Base-by-base conservation (phyloP, 1,140 invertebrate species). In the Dendrolimus punctatus region DNA sequence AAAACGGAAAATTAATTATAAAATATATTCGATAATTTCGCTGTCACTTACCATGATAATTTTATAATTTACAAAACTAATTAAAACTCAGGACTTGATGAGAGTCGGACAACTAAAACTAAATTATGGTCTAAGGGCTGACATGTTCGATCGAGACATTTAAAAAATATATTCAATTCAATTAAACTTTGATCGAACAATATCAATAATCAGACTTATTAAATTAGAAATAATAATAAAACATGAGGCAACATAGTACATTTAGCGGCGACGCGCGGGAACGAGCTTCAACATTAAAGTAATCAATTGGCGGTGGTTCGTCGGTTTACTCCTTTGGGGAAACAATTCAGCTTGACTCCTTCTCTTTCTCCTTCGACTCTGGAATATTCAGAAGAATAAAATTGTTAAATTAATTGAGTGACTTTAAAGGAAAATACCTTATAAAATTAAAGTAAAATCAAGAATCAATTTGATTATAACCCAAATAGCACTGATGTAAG, bases 241-340 rank as follows among this genome's bases (percentile, higher is more conserved):
- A 72, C 60, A 71, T 59, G 71, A 78, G 75, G 80, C 80, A 80
- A 81, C 77, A 72, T 55, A 73, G 54, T 58, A 53, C 61, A 60
- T 53, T 58, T 50, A 61, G 47, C 49, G 45, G 51, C 51, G 61
- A 62, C 68, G 70, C 55, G 53, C 52, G 57, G 57, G 60, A 48
- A 63, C 66, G 62, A 73, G 71, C 70, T 64, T 72, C 73, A 78
- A 78, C 73, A 78, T 70, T 84, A 84, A 85, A 80, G 81, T 81
- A 81, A 84, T 79, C 73, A 76, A 80, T 81, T 80, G 76, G 80
- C 83, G 83, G 83, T 86, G 83, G 83, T 86, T 84, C 77, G 68
- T 80, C 73, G 78, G 70, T 86, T 80, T 78, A 78, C 71, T 74
- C 62, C 70, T 76, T 60, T 44, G 59, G 62, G 63, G 70, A 76